A percentile compares a stretch with the other conserved stretches of the same genome.
phyloP scores from a whole-genome alignment of 2,113 vertebrate genomes.

The Isichthys henryi region DNA sequence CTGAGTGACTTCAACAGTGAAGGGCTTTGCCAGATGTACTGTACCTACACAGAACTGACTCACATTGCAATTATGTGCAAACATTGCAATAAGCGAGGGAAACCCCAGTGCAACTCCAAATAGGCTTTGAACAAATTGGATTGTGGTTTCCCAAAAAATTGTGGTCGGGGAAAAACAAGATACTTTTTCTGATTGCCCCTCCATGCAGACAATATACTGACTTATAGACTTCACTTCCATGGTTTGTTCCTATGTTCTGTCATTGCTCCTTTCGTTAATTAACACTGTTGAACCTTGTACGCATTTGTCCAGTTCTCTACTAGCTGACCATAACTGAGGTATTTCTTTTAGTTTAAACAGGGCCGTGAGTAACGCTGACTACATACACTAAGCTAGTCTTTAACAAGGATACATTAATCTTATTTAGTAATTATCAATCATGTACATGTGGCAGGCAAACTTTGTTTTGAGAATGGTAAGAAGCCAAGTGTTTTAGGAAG shows the following conservation, averaged over 20 bases:
- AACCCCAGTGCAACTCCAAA: slow-evolving; percentile 38
- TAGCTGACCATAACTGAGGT: not conserved
- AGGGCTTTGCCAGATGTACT: slow-evolving; percentile 4
- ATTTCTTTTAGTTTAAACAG: not conserved
- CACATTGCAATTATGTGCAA: slow-evolving; percentile 41
- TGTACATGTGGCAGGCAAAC: not conserved
- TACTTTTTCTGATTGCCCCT: slow-evolving; percentile 27
- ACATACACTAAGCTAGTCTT: not conserved
- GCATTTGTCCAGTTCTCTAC: not conserved
- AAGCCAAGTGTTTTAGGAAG: not conserved
- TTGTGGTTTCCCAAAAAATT: slow-evolving; percentile 50
- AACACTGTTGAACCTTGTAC: not conserved
- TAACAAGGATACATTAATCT: not conserved
- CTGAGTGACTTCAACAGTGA: not conserved
- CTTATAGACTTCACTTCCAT: slow-evolving; percentile 41
- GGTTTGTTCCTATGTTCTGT: slow-evolving; percentile 24
- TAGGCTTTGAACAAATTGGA: slow-evolving; percentile 52
- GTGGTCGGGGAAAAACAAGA: slow-evolving; percentile 38
- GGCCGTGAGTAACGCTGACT: not conserved
- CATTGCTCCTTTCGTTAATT: slow-evolving; percentile 11
- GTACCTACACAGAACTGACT: slow-evolving; percentile 34
- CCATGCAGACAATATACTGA: slow-evolving; percentile 23
- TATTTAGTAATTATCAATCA: not conserved
- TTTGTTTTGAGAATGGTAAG: not conserved
- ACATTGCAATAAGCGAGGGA: slow-evolving; percentile 38